Evolutionary conservation across 2,113 vertebrate species (phyloP).

Genomic region (Chaetodon auriga): DNA sequence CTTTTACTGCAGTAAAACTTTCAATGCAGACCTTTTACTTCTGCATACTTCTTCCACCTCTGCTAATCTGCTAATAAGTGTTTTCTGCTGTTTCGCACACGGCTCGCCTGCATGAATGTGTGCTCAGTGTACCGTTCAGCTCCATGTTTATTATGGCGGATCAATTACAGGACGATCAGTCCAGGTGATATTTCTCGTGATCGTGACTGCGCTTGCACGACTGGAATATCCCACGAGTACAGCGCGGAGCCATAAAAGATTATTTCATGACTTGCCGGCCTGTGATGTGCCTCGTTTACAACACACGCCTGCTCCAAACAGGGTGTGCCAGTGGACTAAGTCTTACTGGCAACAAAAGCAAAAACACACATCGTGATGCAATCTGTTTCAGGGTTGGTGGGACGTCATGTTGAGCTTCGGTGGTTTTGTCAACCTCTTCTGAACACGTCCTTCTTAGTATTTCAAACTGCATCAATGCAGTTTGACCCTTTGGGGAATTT

Average conservation of each 20-base stretch:
- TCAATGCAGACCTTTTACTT: too few species aligned
- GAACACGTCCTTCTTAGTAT: too few species aligned
- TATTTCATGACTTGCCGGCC: background rate
- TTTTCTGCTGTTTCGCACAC: background rate
- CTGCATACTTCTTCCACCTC: too few species aligned
- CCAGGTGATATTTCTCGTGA: conserved; percentile 42
- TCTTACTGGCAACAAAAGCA: conserved; percentile 1
- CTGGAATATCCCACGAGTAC: background rate
- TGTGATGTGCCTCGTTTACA: background rate
- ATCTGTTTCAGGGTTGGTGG: too few species aligned
- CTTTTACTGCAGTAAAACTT: too few species aligned
- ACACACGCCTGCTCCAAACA: background rate
- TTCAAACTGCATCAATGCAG: too few species aligned
- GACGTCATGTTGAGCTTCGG: too few species aligned
- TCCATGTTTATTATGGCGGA: conserved; percentile 18
- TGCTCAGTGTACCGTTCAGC: background rate
- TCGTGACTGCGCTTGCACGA: background rate
- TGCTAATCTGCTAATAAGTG: background rate
- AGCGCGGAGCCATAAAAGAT: background rate
- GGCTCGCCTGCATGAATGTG: background rate
- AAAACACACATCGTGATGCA: background rate
- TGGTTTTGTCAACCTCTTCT: too few species aligned
- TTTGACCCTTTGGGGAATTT: too few species aligned
- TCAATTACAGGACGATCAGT: conserved; percentile 22
- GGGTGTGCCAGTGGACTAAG: background rate